Conservation (phyloP, 2,113 vertebrate genomes). For the Brachypodius melanocephalos region DNA sequence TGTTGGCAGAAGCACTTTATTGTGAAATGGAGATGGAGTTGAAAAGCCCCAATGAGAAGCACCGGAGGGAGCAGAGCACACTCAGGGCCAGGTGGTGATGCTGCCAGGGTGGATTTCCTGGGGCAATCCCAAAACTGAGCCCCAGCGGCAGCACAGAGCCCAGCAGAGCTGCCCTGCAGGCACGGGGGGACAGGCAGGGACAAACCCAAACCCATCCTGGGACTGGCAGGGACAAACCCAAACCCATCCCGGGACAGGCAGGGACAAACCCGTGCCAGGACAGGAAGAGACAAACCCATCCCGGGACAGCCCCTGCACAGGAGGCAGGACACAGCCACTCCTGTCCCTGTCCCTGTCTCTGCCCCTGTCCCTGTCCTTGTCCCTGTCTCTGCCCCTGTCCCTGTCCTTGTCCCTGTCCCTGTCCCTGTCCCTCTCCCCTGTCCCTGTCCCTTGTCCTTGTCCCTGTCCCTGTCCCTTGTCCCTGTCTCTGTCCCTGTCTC, state of each 20-base stretch:
- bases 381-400: no score
- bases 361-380: no score
- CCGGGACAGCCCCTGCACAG: neutral
- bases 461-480: no score
- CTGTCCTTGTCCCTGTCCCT: no score
- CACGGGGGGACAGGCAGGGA: neutral
- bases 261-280: no score
- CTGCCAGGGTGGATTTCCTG: neutral
- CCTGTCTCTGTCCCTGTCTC: no score
- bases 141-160: neutral
- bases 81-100: neutral
- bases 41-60: neutral
- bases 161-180: neutral
- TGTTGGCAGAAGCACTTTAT: neutral
- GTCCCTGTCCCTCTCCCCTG: no score
- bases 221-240: no score
- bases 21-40: conserved; percentile 15
- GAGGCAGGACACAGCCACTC: neutral
- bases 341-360: neutral
- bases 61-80: neutral
- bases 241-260: no score
- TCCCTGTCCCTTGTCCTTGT: no score
- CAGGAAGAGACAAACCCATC: no score
- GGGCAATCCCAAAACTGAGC: neutral
- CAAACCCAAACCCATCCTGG: neutral